Conservation (phyloP, 2,113 vertebrate species). For the Proterorhinus semilunaris region DNA sequence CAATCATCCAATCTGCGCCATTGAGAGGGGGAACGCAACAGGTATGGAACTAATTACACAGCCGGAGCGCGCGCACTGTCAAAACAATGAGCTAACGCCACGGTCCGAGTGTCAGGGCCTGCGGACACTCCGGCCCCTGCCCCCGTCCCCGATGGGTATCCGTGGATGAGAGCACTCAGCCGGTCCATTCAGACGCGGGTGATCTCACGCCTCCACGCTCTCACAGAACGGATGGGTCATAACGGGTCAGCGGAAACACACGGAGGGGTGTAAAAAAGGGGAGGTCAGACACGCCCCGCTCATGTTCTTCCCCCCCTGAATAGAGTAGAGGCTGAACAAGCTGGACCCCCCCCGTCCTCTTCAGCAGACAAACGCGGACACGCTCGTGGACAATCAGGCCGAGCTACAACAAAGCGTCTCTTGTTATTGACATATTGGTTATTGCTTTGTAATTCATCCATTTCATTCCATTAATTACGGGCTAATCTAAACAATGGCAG, state of each 20-base stretch:
- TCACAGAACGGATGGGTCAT: constrained; percentile 70
- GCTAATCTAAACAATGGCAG: too few relatives aligned
- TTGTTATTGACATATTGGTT: not conserved
- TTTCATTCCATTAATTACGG: too few relatives aligned
- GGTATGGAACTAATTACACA: constrained; percentile 40
- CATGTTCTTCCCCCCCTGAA: constrained; percentile 4
- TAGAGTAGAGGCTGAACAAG: constrained; percentile 25
- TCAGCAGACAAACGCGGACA: constrained; percentile 5
- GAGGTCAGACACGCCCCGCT: constrained; percentile 9
- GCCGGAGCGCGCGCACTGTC: constrained; percentile 20
- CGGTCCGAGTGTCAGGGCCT: constrained; percentile 39
- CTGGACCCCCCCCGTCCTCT: not conserved
- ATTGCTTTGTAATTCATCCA: not conserved
- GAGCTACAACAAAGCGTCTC: not conserved
- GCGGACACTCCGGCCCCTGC: constrained; percentile 19
- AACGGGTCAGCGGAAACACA: constrained; percentile 68
- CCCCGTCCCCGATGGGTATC: constrained; percentile 38
- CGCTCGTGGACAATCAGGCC: constrained; percentile 17
- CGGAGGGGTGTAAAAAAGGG: not conserved
- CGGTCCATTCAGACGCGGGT: constrained; percentile 74
- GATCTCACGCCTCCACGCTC: constrained; percentile 73
- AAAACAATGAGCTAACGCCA: constrained; percentile 45
- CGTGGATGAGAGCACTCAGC: constrained; percentile 71
- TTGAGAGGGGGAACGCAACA: constrained; percentile 9
- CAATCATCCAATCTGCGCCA: constrained; percentile 21